Percentiles rank a stretch among this genome's conserved stretches.
Evolutionary conservation across 2,797 vertebrate genomes (phyloP).

Genomic region (Liparis tanakae): DNA sequence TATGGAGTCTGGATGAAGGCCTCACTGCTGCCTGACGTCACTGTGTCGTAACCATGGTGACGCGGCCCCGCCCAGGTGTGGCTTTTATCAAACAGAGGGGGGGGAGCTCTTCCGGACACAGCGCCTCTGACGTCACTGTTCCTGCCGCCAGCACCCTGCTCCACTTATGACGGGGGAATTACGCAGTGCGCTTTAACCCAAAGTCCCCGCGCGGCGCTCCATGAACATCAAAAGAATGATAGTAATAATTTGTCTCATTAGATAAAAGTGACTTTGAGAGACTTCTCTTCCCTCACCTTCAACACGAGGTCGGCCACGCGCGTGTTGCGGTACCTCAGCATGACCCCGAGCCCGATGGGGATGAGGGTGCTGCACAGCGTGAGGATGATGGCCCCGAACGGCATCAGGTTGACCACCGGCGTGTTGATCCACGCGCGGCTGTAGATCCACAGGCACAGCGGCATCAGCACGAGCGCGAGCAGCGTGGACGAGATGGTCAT

Average conservation of each 20-base stretch:
- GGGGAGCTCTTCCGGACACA: conserved; percentile 59
- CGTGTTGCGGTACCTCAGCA: conserved; percentile 88
- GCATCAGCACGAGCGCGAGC: conserved; percentile 94
- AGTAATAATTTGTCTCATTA: too few relatives aligned
- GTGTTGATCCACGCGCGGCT: conserved; percentile 97
- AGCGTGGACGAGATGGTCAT: conserved; percentile 97
- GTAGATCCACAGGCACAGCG: conserved; percentile 96
- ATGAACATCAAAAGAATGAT: background rate
- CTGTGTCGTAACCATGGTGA: background rate
- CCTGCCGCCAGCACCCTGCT: conserved; percentile 25
- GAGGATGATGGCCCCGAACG: conserved; percentile 93
- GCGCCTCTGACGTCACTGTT: conserved; percentile 67
- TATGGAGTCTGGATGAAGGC: conserved; percentile 1
- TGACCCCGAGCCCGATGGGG: conserved; percentile 91
- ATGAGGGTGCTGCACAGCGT: conserved; percentile 96
- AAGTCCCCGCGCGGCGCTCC: background rate
- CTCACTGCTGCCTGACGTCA: conserved; percentile 3
- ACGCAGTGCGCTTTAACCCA: conserved; percentile 64
- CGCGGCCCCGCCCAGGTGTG: conserved; percentile 24
- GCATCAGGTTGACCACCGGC: conserved; percentile 90
- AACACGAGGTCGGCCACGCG: conserved; percentile 90
- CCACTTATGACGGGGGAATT: conserved; percentile 43
- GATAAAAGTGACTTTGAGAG: background rate
- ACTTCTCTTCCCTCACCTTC: conserved; percentile 85
- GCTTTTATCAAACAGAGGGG: conserved; percentile 53